Conservation (phyloP, 2,888 invertebrate genomes). For the Panopea generosa region DNA sequence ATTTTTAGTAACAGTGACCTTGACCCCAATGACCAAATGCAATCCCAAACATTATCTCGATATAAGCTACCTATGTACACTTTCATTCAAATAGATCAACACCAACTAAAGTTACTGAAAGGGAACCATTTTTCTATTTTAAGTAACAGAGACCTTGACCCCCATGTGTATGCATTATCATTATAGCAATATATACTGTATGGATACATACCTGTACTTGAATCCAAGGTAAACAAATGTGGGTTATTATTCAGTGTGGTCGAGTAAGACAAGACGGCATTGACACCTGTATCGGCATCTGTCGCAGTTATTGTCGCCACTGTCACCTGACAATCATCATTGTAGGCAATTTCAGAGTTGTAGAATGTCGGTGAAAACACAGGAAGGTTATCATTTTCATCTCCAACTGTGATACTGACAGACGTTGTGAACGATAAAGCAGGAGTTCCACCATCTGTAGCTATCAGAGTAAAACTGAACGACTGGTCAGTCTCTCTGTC, state of each 20-base stretch:
- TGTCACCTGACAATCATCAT: conserved; percentile 66
- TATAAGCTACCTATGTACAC: no score
- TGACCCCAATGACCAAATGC: no score
- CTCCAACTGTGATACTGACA: conserved; percentile 69
- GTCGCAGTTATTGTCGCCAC: conserved; percentile 73
- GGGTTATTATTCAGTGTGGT: conserved; percentile 60
- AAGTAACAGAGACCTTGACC: no score
- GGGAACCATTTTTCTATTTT: no score
- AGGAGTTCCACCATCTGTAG: conserved; percentile 95
- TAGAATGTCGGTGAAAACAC: conserved; percentile 70
- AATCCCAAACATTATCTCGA: no score
- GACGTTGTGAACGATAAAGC: conserved; percentile 94
- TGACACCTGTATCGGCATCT: conserved; percentile 75
- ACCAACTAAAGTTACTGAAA: no score
- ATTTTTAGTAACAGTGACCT: no score
- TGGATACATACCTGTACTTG: conserved; percentile 68
- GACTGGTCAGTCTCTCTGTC: conserved; percentile 70
- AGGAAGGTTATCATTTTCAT: conserved; percentile 77
- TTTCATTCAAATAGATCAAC: no score
- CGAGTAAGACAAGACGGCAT: conserved; percentile 70
- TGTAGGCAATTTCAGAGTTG: conserved; percentile 76
- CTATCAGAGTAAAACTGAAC: conserved; percentile 88
- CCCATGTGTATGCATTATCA: no score
- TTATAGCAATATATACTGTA: no score
- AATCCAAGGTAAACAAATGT: conserved; percentile 67